Conservation (phyloP, 2,113 vertebrate species). For the Callopanchax toddi region DNA sequence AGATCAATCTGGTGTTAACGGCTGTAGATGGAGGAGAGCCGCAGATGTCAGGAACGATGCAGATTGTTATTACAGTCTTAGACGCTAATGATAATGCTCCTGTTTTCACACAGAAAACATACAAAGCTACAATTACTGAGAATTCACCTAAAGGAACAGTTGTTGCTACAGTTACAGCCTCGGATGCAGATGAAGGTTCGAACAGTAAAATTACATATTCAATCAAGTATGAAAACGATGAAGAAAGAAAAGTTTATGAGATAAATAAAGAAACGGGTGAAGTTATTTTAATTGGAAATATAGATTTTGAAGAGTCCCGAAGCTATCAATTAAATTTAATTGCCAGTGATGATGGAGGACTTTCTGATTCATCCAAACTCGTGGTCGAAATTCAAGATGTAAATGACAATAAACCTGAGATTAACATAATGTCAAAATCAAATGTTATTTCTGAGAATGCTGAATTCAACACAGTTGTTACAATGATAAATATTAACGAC, state of each 20-base stretch:
- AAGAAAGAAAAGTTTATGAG: conserved; percentile 4
- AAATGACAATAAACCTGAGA: conserved; percentile 76
- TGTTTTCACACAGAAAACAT: conserved; percentile 76
- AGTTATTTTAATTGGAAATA: conserved; percentile 55
- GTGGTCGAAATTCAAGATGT: conserved; percentile 73
- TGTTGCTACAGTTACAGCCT: conserved; percentile 65
- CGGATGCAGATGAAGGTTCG: conserved; percentile 70
- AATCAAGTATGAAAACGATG: too few species aligned
- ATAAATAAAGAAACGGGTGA: conserved; percentile 66
- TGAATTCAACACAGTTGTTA: conserved; percentile 71
- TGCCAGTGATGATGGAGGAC: conserved; percentile 75
- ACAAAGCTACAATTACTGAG: conserved; percentile 70
- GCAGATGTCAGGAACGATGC: conserved; percentile 56
- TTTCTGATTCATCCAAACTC: conserved; percentile 62
- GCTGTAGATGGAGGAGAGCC: conserved; percentile 66
- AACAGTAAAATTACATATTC: conserved; percentile 70
- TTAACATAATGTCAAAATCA: conserved; percentile 61
- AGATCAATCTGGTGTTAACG: conserved; percentile 54
- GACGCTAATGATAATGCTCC: conserved; percentile 88
- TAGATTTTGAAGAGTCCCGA: conserved; percentile 76
- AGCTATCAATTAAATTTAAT: conserved; percentile 63
- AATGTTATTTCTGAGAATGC: conserved; percentile 75
- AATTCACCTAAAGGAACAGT: conserved; percentile 50
- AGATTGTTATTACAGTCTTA: conserved; percentile 80
- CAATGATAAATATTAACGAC: conserved; percentile 74